Evolutionary conservation across 2,113 vertebrate genomes (phyloP), one percentile per base, ranked within the genome.

Genomic region (Tautogolabrus adspersus): DNA sequence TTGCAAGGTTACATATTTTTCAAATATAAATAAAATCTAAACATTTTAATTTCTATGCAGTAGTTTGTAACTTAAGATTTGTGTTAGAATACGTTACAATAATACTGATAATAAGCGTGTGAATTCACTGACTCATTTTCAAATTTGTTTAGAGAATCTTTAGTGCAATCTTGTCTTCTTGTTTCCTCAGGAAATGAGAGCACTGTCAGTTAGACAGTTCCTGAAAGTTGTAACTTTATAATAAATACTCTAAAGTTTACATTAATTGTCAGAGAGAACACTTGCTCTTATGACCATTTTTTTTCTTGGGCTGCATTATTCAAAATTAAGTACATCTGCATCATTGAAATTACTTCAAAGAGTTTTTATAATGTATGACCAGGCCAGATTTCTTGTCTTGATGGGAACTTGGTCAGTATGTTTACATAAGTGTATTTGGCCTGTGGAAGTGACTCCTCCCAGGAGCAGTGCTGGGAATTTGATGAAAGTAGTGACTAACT

Each of bases 381-480:
- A 13, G 38, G 21, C 44, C 8, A 58, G 13, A 60, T 46, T 75
- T 59, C 4, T 66, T 58, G n/a, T 73, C 46, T n/a, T 67, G 66
- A 72, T 78, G 72, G 75, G 77, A 76, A 62, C 46, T 56, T 38
- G 15, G 18, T 66, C 34, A 51, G 57, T 66, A 38, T 85, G 81
- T 92, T 91, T 90, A 88, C 72, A 83, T 44, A 37, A 86, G 44
- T 46, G 68, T 69, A 67, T 46, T 22, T 78, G 76, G 66, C 26
- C 47, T 49, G 4, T 52, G 52, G 86, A 76, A 66, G 44, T 62
- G 66, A 84, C 91, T 89, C 92, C 90, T 90, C 90, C 90, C 88
- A 79, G 61, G 72, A 82, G 69, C 52, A 77, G 77, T 58, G 67
- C 72, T 86, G 80, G 83, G 82, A 90, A 83, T 67, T 60, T 67